phyloP scores from a whole-genome alignment of 2,888 invertebrate genomes.

The Coronaproctus castanopsis region DNA sequence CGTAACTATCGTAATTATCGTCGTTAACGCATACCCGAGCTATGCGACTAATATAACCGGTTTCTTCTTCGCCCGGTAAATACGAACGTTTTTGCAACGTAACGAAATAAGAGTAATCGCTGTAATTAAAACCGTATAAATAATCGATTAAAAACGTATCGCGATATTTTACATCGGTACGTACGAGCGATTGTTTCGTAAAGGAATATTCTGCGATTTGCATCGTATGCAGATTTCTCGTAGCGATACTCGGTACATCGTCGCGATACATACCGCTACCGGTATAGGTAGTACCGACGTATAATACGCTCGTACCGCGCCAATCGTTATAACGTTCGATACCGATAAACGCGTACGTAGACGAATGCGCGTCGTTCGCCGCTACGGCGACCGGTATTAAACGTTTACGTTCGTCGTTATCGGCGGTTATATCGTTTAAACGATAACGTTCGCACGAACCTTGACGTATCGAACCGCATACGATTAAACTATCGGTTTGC shows the following conservation, averaged over 20 bases:
- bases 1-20: constrained; percentile 87
- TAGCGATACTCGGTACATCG: constrained; percentile 79
- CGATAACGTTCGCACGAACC: constrained; percentile 75
- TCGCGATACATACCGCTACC: constrained; percentile 78
- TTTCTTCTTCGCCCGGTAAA: constrained; percentile 67
- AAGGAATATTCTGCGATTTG: constrained; percentile 65
- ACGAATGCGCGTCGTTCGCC: constrained; percentile 73
- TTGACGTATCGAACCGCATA: constrained; percentile 73
- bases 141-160: constrained; percentile 92
- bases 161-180: constrained; percentile 79
- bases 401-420: constrained; percentile 44
- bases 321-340: constrained; percentile 71
- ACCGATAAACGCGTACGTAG: constrained; percentile 81
- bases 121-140: constrained; percentile 87
- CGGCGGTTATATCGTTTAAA: constrained; percentile 51
- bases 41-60: constrained; percentile 71
- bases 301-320: constrained; percentile 63
- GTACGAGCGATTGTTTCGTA: constrained; percentile 62
- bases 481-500: constrained; percentile 54
- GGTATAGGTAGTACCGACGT: constrained; percentile 83
- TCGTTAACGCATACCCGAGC: constrained; percentile 88
- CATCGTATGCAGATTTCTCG: constrained; percentile 60
- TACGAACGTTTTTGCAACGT: constrained; percentile 85
- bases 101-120: constrained; percentile 87
- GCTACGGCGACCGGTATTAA: constrained; percentile 67